These are phyloP conservation scores for Probosciger aterrimus DNA, from an alignment of 2,113 vertebrate species.

Conservation along the genomic window DNA sequence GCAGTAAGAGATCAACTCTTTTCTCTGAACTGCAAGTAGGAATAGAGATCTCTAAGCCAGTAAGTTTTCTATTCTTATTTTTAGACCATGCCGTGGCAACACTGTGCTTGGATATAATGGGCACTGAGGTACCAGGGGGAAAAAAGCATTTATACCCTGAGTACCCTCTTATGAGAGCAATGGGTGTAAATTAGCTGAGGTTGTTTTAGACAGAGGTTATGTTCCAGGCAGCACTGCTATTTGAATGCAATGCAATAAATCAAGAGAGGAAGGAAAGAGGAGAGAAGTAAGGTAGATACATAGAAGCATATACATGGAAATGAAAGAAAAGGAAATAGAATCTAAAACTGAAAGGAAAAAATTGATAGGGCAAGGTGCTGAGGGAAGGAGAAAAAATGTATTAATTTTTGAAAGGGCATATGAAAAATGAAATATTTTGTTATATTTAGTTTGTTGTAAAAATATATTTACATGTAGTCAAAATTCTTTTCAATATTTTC, in stretches of 20 bases:
- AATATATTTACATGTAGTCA: neutral
- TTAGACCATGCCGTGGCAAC: accelerated
- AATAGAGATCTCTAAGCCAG: neutral
- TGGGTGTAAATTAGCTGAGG: neutral
- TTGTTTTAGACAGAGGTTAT: neutral
- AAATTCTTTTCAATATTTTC: neutral
- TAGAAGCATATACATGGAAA: neutral
- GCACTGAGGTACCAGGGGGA: neutral
- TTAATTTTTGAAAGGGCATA: neutral
- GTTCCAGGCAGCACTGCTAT: neutral
- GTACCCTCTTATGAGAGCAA: neutral
- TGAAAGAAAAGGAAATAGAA: neutral
- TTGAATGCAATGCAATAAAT: neutral
- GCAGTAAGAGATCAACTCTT: neutral
- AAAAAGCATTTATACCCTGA: neutral
- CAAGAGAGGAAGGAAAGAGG: neutral
- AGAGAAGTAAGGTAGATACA: neutral
- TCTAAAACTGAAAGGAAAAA: neutral
- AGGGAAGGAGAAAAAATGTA: neutral
- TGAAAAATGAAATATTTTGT: neutral
- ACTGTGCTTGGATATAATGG: neutral
- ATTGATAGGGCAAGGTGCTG: neutral
- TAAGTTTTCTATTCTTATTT: neutral
- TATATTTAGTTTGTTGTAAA: neutral
- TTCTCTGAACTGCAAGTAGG: neutral